Conservation (phyloP, 2,797 vertebrate species). For the Pempheris klunzingeri region DNA sequence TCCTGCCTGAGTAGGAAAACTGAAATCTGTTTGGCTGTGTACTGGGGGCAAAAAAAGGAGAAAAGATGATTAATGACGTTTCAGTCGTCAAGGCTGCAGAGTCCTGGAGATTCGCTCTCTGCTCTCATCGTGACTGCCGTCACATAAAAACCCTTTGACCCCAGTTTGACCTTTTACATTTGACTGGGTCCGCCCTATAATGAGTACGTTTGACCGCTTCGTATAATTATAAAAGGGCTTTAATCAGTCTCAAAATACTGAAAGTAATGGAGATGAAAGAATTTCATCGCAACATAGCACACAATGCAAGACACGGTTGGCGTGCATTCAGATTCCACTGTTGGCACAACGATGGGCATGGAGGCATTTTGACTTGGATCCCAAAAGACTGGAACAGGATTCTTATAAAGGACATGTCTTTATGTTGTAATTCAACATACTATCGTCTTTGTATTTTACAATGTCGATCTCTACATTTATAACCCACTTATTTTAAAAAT, state of each 20-base stretch:
- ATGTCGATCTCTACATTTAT: background rate
- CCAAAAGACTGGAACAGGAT: background rate
- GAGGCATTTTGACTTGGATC: background rate
- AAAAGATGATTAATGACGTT: slow-evolving; percentile 61
- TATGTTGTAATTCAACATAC: background rate
- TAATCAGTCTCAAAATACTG: slow-evolving; percentile 31
- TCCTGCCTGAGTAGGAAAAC: slow-evolving; percentile 57
- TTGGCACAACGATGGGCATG: background rate
- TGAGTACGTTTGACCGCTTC: slow-evolving; percentile 14
- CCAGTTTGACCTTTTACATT: slow-evolving; percentile 36
- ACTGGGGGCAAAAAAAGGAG: slow-evolving; percentile 14
- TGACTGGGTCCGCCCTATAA: slow-evolving; percentile 19
- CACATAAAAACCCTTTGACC: slow-evolving; percentile 30
- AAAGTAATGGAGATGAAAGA: slow-evolving; percentile 17
- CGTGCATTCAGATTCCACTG: slow-evolving; percentile 5
- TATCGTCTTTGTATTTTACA: background rate
- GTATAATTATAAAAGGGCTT: slow-evolving; percentile 41
- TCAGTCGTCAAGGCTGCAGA: slow-evolving; percentile 18
- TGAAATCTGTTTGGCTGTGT: slow-evolving; percentile 65
- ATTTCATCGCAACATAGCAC: slow-evolving; percentile 1
- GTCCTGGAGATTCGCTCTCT: background rate
- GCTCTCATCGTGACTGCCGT: slow-evolving; percentile 22
- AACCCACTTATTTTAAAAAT: background rate
- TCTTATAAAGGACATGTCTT: slow-evolving; percentile 8
- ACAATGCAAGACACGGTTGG: slow-evolving; percentile 4